phyloP scores from a whole-genome alignment of 2,113 vertebrate genomes.

The Perccottus glenii region DNA sequence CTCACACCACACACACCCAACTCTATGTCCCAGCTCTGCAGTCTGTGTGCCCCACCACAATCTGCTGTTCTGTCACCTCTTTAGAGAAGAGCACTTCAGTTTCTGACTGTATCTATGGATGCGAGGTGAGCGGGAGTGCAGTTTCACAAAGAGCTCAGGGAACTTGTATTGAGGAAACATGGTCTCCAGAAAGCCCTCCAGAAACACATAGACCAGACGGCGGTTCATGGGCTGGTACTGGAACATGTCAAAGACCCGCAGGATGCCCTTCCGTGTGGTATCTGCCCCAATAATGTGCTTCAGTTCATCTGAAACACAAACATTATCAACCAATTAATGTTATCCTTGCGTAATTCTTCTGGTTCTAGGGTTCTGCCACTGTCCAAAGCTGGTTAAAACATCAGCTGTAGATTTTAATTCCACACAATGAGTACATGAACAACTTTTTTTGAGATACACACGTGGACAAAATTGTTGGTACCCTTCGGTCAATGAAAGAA shows the following conservation, averaged over 20 bases:
- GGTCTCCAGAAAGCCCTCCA: conserved; percentile 97
- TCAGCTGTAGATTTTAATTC: too few relatives aligned
- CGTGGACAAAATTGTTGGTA: too few relatives aligned
- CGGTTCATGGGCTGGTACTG: conserved; percentile 96
- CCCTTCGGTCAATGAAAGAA: too few relatives aligned
- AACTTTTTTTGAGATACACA: too few relatives aligned
- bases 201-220: conserved; percentile 93
- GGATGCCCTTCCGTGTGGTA: conserved; percentile 95
- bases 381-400: too few relatives aligned
- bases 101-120: conserved; percentile 91
- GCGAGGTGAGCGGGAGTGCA: conserved; percentile 94
- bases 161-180: conserved; percentile 98
- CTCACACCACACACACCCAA: conserved; percentile 14
- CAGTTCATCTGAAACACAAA: conserved; percentile 73
- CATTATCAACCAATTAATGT: neutral
- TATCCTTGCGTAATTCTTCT: neutral
- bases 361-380: too few relatives aligned
- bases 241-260: conserved; percentile 99
- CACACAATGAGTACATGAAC: too few relatives aligned
- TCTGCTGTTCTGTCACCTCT: conserved; percentile 91
- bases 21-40: conserved; percentile 22
- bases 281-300: conserved; percentile 85
- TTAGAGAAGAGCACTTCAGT: conserved; percentile 88
- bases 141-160: conserved; percentile 95
- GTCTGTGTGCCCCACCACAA: conserved; percentile 23